phyloP scores from a whole-genome alignment of 2,113 vertebrate genomes.

The Dicrurus megarhynchus region DNA sequence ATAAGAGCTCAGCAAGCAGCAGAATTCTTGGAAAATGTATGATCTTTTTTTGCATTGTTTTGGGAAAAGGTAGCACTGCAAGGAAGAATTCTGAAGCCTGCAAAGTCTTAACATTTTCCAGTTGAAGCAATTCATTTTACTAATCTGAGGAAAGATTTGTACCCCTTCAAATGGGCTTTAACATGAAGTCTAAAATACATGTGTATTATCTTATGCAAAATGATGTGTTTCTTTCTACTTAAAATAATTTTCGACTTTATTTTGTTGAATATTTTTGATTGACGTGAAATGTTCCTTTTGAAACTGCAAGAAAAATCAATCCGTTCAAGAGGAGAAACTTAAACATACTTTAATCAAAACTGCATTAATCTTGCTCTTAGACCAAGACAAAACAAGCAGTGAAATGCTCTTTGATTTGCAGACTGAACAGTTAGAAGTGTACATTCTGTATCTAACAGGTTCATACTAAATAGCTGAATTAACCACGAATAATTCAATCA shows the following conservation, averaged over 20 bases:
- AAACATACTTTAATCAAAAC: neutral
- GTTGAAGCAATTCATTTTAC: neutral
- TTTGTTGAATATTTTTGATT: neutral
- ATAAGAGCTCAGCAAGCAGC: neutral
- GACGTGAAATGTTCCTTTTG: neutral
- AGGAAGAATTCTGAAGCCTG: neutral
- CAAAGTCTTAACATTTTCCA: neutral
- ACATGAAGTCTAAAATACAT: neutral
- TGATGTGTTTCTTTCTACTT: neutral
- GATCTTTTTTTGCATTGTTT: neutral
- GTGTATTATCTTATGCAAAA: neutral
- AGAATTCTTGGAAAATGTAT: neutral
- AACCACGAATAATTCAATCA: neutral
- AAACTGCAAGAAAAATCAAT: neutral
- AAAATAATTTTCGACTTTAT: neutral
- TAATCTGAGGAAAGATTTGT: neutral
- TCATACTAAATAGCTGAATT: neutral
- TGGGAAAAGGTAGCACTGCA: neutral
- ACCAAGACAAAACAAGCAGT: neutral
- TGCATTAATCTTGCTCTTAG: neutral
- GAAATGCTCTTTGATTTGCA: neutral
- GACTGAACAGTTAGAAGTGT: neutral
- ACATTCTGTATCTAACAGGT: neutral
- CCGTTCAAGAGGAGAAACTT: neutral
- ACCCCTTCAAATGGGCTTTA: neutral